Evolutionary conservation across 2,113 vertebrate genomes (phyloP).

Genomic region (Anser cygnoides): DNA sequence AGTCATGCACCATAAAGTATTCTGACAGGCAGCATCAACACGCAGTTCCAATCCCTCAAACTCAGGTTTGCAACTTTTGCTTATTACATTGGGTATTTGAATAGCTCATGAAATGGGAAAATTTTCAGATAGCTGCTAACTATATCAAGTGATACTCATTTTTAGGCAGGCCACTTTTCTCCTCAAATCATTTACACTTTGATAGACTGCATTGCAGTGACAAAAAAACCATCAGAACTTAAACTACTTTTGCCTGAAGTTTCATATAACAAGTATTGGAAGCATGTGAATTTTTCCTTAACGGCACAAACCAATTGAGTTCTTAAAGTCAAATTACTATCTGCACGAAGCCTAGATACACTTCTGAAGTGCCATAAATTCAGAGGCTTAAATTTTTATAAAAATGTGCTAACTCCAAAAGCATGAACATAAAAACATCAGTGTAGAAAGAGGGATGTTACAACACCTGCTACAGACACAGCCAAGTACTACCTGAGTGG

Average conservation of each 20-base stretch:
- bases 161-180: neutral
- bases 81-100: neutral
- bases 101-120: neutral
- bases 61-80: neutral
- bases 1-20: neutral
- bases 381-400: neutral
- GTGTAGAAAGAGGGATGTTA: fast-evolving
- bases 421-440: neutral
- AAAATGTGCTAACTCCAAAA: neutral
- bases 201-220: neutral
- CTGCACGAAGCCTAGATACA: neutral
- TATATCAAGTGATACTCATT: neutral
- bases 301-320: neutral
- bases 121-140: neutral
- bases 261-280: neutral
- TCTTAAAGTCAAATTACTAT: fast-evolving
- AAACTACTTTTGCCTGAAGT: neutral
- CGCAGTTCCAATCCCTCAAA: neutral
- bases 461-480: neutral
- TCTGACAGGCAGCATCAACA: neutral
- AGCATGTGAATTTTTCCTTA: neutral
- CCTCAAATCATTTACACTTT: neutral
- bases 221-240: neutral
- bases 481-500: neutral
- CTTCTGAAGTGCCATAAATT: neutral